Conservation (phyloP, 2,888 invertebrate genomes). For the Callosobruchus maculatus region DNA sequence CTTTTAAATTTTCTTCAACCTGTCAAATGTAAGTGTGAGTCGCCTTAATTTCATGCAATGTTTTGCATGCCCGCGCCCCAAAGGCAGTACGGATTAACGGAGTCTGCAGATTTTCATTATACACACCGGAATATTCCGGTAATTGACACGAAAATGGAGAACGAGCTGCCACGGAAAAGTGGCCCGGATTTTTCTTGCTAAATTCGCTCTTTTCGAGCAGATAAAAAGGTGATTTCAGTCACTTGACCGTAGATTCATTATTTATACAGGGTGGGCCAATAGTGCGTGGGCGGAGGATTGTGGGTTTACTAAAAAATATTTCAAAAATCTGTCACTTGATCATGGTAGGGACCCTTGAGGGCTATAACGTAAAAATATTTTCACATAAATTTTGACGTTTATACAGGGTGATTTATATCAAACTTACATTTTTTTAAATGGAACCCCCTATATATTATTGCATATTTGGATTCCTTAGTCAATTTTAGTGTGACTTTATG, state of each 20-base stretch:
- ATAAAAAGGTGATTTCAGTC: neutral
- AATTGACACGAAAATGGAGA: neutral
- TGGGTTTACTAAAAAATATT: no score
- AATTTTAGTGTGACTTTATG: no score
- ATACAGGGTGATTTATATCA: no score
- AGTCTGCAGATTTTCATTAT: neutral
- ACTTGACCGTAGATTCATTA: neutral
- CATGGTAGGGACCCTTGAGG: no score
- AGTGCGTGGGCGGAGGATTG: no score
- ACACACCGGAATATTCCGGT: neutral
- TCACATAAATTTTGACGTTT: no score
- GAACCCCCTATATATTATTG: no score
- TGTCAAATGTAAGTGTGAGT: neutral
- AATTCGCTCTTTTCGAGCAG: neutral
- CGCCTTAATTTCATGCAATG: neutral
- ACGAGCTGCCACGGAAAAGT: neutral
- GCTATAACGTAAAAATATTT: no score
- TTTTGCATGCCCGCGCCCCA: neutral
- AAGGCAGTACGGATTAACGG: neutral
- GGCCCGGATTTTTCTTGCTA: neutral
- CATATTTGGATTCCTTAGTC: no score
- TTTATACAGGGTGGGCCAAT: no score
- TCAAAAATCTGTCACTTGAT: no score
- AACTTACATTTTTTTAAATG: no score
- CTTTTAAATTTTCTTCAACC: neutral